These are phyloP conservation scores for Ichneumon xanthorius DNA, from an alignment of 2,888 invertebrate genomes.

Conservation along the genomic window DNA sequence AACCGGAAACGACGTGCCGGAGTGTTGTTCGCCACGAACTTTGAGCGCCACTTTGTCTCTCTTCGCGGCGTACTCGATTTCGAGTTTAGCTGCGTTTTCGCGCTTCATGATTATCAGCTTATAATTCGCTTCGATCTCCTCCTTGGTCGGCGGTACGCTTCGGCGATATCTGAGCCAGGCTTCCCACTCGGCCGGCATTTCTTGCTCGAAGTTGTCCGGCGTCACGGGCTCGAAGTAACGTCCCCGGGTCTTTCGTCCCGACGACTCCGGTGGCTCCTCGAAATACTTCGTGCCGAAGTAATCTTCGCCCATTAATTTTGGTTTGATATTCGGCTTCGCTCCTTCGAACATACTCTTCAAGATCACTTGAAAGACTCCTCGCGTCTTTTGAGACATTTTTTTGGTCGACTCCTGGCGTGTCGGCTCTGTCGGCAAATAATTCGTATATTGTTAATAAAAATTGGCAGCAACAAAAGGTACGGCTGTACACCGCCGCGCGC, in stretches of 20 bases:
- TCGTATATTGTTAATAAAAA: neutral
- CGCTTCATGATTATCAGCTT: constrained; percentile 91
- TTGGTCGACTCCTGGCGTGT: neutral
- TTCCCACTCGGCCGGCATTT: constrained; percentile 95
- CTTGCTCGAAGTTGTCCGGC: constrained; percentile 89
- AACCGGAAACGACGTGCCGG: constrained; percentile 84
- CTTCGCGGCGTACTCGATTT: constrained; percentile 86
- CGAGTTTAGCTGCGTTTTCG: constrained; percentile 90
- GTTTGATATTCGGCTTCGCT: constrained; percentile 83
- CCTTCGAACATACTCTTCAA: constrained; percentile 89
- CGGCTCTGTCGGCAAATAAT: neutral
- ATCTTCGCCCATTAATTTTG: constrained; percentile 89
- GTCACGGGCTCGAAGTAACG: constrained; percentile 91
- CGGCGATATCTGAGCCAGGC: constrained; percentile 91
- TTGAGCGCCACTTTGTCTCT: constrained; percentile 76
- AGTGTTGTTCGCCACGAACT: constrained; percentile 33
- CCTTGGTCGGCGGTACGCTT: constrained; percentile 89
- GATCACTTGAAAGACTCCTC: constrained; percentile 83
- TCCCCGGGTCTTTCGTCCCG: constrained; percentile 85
- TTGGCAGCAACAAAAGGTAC: neutral
- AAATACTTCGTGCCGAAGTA: constrained; percentile 93
- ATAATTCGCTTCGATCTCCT: constrained; percentile 89
- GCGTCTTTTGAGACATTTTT: constrained; percentile 77
- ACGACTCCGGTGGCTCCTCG: constrained; percentile 90
- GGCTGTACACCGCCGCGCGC: neutral